A percentile compares a stretch with the other conserved stretches of the same genome.
Evolutionary conservation across 2,797 vertebrate species (phyloP).

Genomic region (Sebastes baramenuke): DNA sequence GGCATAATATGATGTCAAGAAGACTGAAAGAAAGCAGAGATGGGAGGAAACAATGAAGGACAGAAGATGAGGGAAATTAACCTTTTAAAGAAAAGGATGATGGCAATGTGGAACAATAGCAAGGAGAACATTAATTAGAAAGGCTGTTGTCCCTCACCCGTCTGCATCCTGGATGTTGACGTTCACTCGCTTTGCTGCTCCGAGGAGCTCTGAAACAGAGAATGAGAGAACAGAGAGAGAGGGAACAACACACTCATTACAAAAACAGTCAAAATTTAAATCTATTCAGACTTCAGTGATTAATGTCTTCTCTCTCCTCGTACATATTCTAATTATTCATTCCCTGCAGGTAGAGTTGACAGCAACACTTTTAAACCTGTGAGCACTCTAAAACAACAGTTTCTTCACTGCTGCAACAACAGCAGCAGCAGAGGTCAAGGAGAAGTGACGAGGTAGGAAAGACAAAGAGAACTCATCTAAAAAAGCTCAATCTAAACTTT

Average conservation of each 20-base stretch:
- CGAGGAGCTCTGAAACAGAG: conserved; percentile 89
- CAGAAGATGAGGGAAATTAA: not conserved
- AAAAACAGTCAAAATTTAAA: not conserved
- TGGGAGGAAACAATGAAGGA: not conserved
- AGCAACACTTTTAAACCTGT: conserved; percentile 1
- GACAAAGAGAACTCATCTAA: not conserved
- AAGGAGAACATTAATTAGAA: not conserved
- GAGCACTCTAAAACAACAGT: not conserved
- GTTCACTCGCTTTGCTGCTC: conserved; percentile 94
- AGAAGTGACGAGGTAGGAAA: not conserved
- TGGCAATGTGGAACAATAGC: not conserved
- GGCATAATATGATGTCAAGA: not conserved
- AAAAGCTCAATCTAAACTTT: not conserved
- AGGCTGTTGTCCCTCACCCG: conserved; percentile 85
- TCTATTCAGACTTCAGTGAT: not conserved
- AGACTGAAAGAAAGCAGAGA: not conserved
- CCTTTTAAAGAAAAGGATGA: not conserved
- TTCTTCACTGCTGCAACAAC: not conserved
- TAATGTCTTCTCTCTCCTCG: conserved; percentile 18
- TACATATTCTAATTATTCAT: not conserved
- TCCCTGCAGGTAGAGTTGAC: not conserved
- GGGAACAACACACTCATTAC: not conserved
- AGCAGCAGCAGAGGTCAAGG: conserved; percentile 13
- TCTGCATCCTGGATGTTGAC: conserved; percentile 98
- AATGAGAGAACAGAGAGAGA: not conserved